Percentiles rank a stretch among this genome's conserved stretches.
Evolutionary conservation across 2,797 vertebrate species (phyloP).

Genomic region (Myripristis jacobus): DNA sequence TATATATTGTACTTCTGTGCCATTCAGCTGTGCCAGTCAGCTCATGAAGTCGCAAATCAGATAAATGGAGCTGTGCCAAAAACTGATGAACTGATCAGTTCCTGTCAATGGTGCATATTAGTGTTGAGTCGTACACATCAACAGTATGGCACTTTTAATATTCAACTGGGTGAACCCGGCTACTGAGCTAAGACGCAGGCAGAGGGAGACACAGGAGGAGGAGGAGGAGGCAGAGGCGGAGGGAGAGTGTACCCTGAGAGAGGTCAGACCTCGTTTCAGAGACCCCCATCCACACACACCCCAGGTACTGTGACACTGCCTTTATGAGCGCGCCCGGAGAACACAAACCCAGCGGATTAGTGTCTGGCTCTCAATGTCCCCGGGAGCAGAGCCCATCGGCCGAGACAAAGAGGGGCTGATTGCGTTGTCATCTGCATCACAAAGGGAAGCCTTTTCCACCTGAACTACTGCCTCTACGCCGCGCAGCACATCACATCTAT

Average conservation of each 20-base stretch:
- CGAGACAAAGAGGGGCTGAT: slow-evolving; percentile 83
- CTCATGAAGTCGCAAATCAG: background rate
- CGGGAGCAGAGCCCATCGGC: slow-evolving; percentile 76
- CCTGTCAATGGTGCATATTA: slow-evolving; percentile 42
- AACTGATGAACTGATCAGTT: slow-evolving; percentile 22
- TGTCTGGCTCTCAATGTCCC: slow-evolving; percentile 78
- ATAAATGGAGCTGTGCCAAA: slow-evolving; percentile 1
- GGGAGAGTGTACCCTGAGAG: slow-evolving; percentile 76
- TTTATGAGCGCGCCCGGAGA: slow-evolving; percentile 73
- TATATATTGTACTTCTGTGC: slow-evolving; percentile 18
- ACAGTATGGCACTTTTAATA: slow-evolving; percentile 48
- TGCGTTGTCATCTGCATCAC: slow-evolving; percentile 85
- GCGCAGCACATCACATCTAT: slow-evolving; percentile 71
- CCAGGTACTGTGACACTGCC: slow-evolving; percentile 79
- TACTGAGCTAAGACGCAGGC: slow-evolving; percentile 18
- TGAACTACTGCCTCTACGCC: slow-evolving; percentile 69
- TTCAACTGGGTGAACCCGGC: slow-evolving; percentile 31
- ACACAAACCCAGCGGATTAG: slow-evolving; percentile 81
- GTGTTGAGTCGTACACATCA: slow-evolving; percentile 38
- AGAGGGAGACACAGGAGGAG: slow-evolving; percentile 44
- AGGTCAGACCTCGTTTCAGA: slow-evolving; percentile 81
- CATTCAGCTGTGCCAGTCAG: background rate
- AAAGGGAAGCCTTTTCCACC: slow-evolving; percentile 82
- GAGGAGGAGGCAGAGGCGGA: slow-evolving; percentile 42
- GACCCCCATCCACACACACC: slow-evolving; percentile 75